phyloP scores from a whole-genome alignment of 2,797 vertebrate species.

The Xenentodon cancila region DNA sequence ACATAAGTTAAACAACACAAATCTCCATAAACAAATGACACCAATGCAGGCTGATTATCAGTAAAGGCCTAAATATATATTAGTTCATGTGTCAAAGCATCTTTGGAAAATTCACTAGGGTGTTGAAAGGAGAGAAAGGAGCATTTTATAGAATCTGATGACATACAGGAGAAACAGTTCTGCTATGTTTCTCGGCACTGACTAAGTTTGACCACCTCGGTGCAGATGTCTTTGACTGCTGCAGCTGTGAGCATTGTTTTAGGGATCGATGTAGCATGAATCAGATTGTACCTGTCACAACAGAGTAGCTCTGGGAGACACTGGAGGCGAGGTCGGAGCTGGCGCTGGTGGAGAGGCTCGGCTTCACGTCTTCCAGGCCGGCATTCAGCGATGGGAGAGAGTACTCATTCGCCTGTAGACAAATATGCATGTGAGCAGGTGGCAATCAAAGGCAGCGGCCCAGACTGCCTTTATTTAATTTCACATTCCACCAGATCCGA shows the following conservation, averaged over 20 bases:
- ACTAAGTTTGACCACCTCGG: constrained; percentile 22
- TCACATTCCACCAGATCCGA: constrained; percentile 42
- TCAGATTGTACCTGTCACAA: constrained; percentile 92
- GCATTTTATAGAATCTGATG: constrained; percentile 12
- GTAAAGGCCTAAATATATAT: background rate
- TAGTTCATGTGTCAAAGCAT: background rate
- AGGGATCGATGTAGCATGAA: constrained; percentile 53
- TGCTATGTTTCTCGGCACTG: constrained; percentile 16
- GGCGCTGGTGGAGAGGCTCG: constrained; percentile 95
- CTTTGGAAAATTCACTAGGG: background rate
- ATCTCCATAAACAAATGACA: constrained; percentile 6
- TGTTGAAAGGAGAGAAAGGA: background rate
- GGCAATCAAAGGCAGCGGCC: constrained; percentile 20
- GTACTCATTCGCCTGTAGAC: constrained; percentile 95
- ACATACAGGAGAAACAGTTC: constrained; percentile 4
- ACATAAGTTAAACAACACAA: no score
- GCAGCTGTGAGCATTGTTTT: constrained; percentile 47
- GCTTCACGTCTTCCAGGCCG: constrained; percentile 98
- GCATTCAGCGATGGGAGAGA: constrained; percentile 95
- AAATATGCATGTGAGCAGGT: constrained; percentile 50
- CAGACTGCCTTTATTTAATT: constrained; percentile 14
- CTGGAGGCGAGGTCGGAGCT: constrained; percentile 97
- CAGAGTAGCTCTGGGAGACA: constrained; percentile 98
- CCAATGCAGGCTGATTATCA: background rate
- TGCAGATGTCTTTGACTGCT: constrained; percentile 45